Evolutionary conservation across 2,797 vertebrate genomes (phyloP).

Genomic region (Euphonia xanthogaster): DNA sequence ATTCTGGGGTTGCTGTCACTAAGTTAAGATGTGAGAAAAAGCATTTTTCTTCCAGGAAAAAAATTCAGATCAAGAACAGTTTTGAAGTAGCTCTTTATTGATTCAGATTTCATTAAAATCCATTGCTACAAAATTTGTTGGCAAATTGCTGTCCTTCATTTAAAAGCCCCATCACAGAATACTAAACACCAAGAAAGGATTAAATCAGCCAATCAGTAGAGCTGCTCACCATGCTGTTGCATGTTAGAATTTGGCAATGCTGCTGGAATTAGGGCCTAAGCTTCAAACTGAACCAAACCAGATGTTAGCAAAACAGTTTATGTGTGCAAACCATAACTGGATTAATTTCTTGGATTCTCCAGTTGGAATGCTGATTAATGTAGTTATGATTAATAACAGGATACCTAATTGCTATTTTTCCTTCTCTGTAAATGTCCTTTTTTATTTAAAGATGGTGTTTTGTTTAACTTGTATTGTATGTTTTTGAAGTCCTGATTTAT

Average conservation of each 20-base stretch:
- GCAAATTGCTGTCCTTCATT: neutral
- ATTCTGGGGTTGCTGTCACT: neutral
- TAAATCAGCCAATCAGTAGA: neutral
- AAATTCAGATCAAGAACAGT: neutral
- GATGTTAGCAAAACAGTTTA: neutral
- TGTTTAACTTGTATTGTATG: neutral
- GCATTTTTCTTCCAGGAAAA: neutral
- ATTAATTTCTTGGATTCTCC: neutral
- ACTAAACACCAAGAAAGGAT: neutral
- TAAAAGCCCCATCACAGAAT: neutral
- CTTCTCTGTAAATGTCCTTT: neutral
- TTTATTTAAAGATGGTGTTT: neutral
- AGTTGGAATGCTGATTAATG: constrained; percentile 3
- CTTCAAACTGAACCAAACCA: neutral
- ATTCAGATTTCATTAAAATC: neutral
- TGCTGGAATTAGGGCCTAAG: neutral
- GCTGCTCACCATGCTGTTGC: neutral
- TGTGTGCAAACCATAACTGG: neutral
- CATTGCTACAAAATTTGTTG: neutral
- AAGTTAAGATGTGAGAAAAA: neutral
- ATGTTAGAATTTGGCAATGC: neutral
- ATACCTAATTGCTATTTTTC: constrained; percentile 8
- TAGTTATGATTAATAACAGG: neutral
- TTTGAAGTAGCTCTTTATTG: neutral
- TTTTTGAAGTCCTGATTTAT: neutral